Evolutionary conservation across 2,797 vertebrate species (phyloP).

Genomic region (Smutsia gigantea): DNA sequence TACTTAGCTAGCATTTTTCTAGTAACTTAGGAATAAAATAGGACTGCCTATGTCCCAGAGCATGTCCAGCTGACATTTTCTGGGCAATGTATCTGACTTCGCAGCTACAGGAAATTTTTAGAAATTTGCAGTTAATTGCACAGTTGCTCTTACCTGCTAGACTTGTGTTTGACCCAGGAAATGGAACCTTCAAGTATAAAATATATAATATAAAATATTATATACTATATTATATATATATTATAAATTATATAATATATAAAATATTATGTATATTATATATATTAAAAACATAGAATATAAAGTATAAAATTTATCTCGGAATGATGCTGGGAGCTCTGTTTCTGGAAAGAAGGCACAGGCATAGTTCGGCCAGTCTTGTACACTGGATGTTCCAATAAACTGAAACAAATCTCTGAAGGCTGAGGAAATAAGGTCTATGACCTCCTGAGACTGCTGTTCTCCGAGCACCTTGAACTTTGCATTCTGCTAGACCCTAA

Average conservation of each 20-base stretch:
- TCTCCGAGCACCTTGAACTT: too few species aligned
- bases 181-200: too few species aligned
- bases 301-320: not conserved
- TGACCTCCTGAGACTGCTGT: too few species aligned
- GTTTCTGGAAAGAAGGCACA: not conserved
- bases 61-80: not conserved
- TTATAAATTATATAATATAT: too few species aligned
- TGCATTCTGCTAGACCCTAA: too few species aligned
- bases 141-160: not conserved
- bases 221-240: too few species aligned
- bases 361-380: not conserved
- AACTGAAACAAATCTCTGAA: not conserved
- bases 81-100: not conserved
- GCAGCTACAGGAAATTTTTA: not conserved
- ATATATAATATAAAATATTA: too few species aligned
- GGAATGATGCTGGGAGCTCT: not conserved
- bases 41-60: too few species aligned
- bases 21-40: not conserved
- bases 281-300: too few species aligned
- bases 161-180: not conserved
- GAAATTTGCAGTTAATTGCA: too few species aligned
- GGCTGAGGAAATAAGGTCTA: too few species aligned
- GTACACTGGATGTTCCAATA: rapidly evolving
- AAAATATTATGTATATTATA: too few species aligned
- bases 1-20: not conserved